These are phyloP conservation scores for Tachypleus tridentatus DNA, from an alignment of 1,140 invertebrate species.

Conservation along the genomic window DNA sequence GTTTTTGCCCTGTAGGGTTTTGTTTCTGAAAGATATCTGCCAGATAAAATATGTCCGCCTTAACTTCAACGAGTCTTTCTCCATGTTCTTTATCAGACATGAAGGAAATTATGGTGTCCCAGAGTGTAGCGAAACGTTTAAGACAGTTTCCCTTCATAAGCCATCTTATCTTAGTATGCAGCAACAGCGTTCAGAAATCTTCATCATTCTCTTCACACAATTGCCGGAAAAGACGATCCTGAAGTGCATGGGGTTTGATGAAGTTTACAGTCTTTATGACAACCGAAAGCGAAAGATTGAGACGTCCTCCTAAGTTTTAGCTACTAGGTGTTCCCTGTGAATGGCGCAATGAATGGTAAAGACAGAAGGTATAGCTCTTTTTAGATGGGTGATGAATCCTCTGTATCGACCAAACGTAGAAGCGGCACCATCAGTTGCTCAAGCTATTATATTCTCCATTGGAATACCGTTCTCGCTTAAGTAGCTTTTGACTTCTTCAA, in stretches of 20 bases:
- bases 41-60: slow-evolving; percentile 17
- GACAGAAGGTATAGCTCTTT: slow-evolving; percentile 23
- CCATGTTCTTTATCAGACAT: slow-evolving; percentile 12
- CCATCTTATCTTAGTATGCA: slow-evolving; percentile 14
- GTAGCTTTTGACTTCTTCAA: slow-evolving; percentile 24
- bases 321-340: slow-evolving; percentile 15
- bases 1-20: slow-evolving; percentile 18
- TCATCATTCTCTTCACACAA: background rate
- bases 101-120: slow-evolving; percentile 14
- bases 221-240: slow-evolving; percentile 2
- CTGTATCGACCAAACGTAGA: slow-evolving; percentile 26
- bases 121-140: slow-evolving; percentile 12
- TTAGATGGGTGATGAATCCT: slow-evolving; percentile 26
- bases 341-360: slow-evolving; percentile 17
- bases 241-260: slow-evolving; percentile 1
- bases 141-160: slow-evolving; percentile 16
- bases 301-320: slow-evolving; percentile 10
- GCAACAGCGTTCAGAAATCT: background rate
- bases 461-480: slow-evolving; percentile 26
- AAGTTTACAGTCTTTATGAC: background rate
- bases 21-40: slow-evolving; percentile 17
- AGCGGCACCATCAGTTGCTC: slow-evolving; percentile 29
- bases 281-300: background rate
- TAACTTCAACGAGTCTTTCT: slow-evolving; percentile 14
- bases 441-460: slow-evolving; percentile 28